These are phyloP conservation scores for Takifugu flavidus DNA, from an alignment of 2,113 vertebrate species.

Conservation along the genomic window DNA sequence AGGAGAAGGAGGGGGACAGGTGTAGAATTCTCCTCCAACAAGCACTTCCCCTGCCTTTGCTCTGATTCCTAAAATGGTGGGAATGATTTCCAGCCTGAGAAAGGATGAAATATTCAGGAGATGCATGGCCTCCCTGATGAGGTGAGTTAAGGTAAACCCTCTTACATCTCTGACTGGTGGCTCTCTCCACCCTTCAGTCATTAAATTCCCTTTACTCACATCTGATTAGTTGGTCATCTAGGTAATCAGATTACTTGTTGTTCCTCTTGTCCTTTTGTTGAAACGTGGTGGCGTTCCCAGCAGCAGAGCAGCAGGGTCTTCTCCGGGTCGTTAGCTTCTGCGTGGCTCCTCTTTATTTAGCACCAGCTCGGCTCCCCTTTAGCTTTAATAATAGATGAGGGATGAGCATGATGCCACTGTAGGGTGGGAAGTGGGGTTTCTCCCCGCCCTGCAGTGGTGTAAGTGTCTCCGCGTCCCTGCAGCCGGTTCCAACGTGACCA, in stretches of 20 bases:
- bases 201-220: too few relatives aligned
- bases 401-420: slow-evolving; percentile 56
- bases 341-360: slow-evolving; percentile 53
- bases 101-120: not conserved
- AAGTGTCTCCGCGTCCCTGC: slow-evolving; percentile 17
- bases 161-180: too few relatives aligned
- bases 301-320: not conserved
- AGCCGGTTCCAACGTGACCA: not conserved
- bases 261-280: not conserved
- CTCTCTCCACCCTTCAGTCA: too few relatives aligned
- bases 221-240: too few relatives aligned
- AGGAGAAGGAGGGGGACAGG: too few relatives aligned
- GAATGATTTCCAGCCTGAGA: not conserved
- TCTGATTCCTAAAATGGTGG: not conserved
- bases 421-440: slow-evolving; percentile 41
- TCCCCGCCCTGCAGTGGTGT: not conserved
- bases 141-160: not conserved
- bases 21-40: not conserved
- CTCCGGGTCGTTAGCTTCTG: slow-evolving; percentile 24
- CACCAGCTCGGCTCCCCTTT: slow-evolving; percentile 34
- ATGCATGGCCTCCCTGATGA: not conserved
- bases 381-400: slow-evolving; percentile 72
- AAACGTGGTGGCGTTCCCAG: not conserved
- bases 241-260: not conserved
- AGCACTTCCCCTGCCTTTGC: not conserved